phyloP scores from a whole-genome alignment of 2,888 invertebrate genomes.

The Drosophila recens region DNA sequence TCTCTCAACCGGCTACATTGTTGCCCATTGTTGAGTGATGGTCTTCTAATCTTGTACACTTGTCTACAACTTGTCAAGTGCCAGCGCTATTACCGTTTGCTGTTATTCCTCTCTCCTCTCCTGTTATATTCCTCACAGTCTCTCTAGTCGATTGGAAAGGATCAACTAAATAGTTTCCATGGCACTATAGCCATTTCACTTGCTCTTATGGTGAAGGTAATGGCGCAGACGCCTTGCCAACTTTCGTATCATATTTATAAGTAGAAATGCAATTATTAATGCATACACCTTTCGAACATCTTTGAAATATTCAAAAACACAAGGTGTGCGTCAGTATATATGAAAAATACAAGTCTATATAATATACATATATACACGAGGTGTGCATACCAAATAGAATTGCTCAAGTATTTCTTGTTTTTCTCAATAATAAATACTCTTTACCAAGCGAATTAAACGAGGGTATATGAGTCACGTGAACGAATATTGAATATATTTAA shows the following conservation, averaged over 20 bases:
- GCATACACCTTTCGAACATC: slow-evolving; percentile 54
- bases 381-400: slow-evolving; percentile 36
- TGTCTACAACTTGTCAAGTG: slow-evolving; percentile 66
- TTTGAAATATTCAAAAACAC: slow-evolving; percentile 29
- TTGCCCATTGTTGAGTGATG: slow-evolving; percentile 53
- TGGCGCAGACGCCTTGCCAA: slow-evolving; percentile 56
- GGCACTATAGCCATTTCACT: slow-evolving; percentile 50
- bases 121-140: slow-evolving; percentile 21
- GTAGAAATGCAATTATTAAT: slow-evolving; percentile 66
- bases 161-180: slow-evolving; percentile 31
- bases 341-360: slow-evolving; percentile 8
- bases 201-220: slow-evolving; percentile 25
- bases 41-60: slow-evolving; percentile 64
- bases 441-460: background rate
- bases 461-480: slow-evolving; percentile 10
- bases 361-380: slow-evolving; percentile 19
- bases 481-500: background rate
- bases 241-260: slow-evolving; percentile 70
- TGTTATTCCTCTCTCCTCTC: slow-evolving; percentile 18
- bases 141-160: slow-evolving; percentile 37
- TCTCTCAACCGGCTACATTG: slow-evolving; percentile 51
- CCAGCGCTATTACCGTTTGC: slow-evolving; percentile 24
- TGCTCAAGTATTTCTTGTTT: slow-evolving; percentile 43
- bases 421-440: slow-evolving; percentile 46
- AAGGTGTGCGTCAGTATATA: slow-evolving; percentile 42